Conservation (phyloP, 2,888 invertebrate genomes). For the Heteropelma amictum region DNA sequence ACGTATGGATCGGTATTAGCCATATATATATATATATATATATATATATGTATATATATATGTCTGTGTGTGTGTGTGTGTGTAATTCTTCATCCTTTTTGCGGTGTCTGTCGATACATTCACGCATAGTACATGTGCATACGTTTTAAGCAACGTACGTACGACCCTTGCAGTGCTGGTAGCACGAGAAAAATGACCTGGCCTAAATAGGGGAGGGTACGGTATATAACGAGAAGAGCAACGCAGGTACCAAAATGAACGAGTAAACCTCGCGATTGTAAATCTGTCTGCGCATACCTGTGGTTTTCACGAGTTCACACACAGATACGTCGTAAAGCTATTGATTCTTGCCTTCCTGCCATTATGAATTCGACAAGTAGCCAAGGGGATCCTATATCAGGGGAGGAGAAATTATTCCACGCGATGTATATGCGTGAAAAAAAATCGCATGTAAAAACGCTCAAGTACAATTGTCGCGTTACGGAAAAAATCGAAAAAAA, state of each 20-base stretch:
- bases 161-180: conserved; percentile 37
- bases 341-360: too few relatives aligned
- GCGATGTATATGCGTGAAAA: too few relatives aligned
- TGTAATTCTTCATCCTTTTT: not conserved
- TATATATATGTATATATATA: too few relatives aligned
- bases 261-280: conserved; percentile 33
- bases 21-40: not conserved
- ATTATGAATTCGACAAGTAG: too few relatives aligned
- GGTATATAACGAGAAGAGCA: conserved; percentile 13
- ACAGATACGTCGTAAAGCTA: too few relatives aligned
- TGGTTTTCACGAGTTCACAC: not conserved
- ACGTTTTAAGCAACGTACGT: too few relatives aligned
- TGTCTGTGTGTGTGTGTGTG: too few relatives aligned
- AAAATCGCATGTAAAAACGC: too few relatives aligned
- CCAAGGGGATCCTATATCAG: too few relatives aligned
- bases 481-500: too few relatives aligned
- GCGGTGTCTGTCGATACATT: not conserved
- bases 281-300: not conserved
- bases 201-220: not conserved
- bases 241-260: conserved; percentile 39
- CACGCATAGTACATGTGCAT: conserved; percentile 5
- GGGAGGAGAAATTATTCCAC: too few relatives aligned
- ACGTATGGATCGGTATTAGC: not conserved
- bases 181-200: conserved; percentile 41
- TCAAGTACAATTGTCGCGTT: too few relatives aligned